phyloP scores from a whole-genome alignment of 2,797 vertebrate species.

The Sebastes kiyomatsui region DNA sequence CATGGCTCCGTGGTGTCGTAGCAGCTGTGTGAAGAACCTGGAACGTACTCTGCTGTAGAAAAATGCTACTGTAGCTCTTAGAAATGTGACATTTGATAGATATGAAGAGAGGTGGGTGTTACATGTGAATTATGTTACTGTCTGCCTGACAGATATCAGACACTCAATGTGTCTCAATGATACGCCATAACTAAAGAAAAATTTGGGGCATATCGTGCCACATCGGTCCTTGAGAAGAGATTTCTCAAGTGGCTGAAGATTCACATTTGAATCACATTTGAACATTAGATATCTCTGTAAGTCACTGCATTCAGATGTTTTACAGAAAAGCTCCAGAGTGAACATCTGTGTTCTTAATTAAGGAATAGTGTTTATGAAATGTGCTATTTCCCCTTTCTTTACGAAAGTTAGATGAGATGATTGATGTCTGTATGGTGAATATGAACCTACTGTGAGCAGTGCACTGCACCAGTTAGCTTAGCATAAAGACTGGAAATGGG shows the following conservation, averaged over 20 bases:
- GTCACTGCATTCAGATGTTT: not conserved
- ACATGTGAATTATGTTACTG: constrained; percentile 44
- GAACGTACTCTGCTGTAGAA: constrained; percentile 70
- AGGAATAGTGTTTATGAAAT: constrained; percentile 8
- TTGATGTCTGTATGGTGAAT: not conserved
- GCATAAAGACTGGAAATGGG: not conserved
- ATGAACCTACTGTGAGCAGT: not conserved
- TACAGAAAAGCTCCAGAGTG: not conserved
- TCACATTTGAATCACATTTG: not conserved
- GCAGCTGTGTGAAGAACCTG: constrained; percentile 64
- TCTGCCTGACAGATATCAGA: constrained; percentile 44
- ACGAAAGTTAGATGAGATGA: not conserved
- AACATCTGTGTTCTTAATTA: constrained; percentile 1
- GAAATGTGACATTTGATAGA: constrained; percentile 67
- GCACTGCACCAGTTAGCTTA: not conserved
- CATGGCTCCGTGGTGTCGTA: constrained; percentile 56
- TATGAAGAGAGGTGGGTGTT: constrained; percentile 45
- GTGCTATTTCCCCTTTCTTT: not conserved
- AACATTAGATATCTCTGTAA: constrained; percentile 10
- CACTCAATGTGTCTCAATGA: constrained; percentile 15
- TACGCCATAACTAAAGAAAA: not conserved
- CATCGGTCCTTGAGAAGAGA: not conserved
- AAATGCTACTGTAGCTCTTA: constrained; percentile 73
- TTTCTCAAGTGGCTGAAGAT: constrained; percentile 17
- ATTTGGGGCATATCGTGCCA: not conserved